phyloP scores from a whole-genome alignment of 2,113 vertebrate species.

The Eubucco bourcierii region DNA sequence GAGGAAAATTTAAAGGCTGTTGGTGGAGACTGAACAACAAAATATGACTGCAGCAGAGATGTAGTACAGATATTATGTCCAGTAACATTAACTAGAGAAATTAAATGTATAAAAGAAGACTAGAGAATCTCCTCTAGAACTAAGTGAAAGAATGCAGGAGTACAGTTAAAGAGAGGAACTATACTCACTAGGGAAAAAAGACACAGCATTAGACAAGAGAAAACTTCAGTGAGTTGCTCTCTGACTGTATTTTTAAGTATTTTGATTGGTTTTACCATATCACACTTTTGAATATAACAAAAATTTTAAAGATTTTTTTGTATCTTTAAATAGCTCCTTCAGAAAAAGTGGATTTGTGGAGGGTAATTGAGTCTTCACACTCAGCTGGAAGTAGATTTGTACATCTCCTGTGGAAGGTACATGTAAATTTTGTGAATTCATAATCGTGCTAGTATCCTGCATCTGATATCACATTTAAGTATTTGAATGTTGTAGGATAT shows the following conservation, averaged over 20 bases:
- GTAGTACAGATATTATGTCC: background rate
- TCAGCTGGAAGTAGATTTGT: constrained; percentile 46
- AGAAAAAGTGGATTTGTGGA: constrained; percentile 74
- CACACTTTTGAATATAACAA: background rate
- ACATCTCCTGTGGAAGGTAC: constrained; percentile 77
- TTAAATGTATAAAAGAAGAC: background rate
- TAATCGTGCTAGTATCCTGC: background rate
- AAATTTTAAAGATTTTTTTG: background rate
- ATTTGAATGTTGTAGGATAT: background rate
- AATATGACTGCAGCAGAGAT: background rate
- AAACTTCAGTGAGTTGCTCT: background rate
- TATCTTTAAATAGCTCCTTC: constrained; percentile 57
- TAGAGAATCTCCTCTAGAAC: background rate
- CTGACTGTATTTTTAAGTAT: background rate
- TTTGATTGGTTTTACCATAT: background rate
- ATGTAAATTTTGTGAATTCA: background rate
- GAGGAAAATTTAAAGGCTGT: background rate
- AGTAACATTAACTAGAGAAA: background rate
- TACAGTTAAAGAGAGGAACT: background rate
- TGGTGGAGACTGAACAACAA: background rate
- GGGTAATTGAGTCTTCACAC: constrained; percentile 55
- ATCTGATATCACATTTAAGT: background rate
- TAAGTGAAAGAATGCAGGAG: background rate
- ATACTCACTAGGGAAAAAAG: background rate
- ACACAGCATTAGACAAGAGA: background rate